These are phyloP conservation scores for Diceros bicornis DNA, from an alignment of 2,797 vertebrate genomes.

Conservation along the genomic window DNA sequence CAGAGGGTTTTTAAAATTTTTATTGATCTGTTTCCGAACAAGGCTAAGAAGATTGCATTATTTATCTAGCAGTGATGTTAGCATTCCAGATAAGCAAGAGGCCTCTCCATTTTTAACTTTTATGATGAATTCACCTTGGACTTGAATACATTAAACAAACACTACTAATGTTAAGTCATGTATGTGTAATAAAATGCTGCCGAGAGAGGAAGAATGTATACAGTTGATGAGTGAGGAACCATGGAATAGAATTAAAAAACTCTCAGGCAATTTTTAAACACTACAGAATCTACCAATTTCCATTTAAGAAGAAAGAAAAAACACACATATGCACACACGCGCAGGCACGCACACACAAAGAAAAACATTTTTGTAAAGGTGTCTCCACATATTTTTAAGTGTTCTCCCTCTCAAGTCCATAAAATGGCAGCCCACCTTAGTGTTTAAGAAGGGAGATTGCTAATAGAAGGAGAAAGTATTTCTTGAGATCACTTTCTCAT, in stretches of 20 bases:
- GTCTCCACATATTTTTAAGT: background rate
- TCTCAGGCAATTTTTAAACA: background rate
- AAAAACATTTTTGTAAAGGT: background rate
- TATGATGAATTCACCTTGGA: conserved; percentile 52
- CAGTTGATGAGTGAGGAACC: background rate
- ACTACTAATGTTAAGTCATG: background rate
- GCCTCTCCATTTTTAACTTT: conserved; percentile 63
- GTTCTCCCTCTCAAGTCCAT: background rate
- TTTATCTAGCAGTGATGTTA: conserved; percentile 68
- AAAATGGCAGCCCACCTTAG: background rate
- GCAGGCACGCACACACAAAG: background rate
- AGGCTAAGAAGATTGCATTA: conserved; percentile 68
- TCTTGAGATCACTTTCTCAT: background rate
- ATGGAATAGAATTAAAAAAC: background rate
- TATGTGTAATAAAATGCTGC: background rate
- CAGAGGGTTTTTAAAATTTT: conserved; percentile 54
- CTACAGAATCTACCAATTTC: background rate
- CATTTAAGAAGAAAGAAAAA: conserved; percentile 37
- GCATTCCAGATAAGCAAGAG: conserved; percentile 52
- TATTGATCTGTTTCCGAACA: conserved; percentile 75
- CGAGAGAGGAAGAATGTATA: background rate
- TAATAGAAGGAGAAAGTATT: background rate
- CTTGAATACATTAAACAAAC: conserved; percentile 24
- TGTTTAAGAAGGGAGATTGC: background rate
- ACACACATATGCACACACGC: fast-evolving